Percentiles rank a stretch among this genome's conserved stretches.
These are phyloP conservation scores for Orius laevigatus DNA, from an alignment of 1,140 invertebrate genomes.

Conservation along the genomic window DNA sequence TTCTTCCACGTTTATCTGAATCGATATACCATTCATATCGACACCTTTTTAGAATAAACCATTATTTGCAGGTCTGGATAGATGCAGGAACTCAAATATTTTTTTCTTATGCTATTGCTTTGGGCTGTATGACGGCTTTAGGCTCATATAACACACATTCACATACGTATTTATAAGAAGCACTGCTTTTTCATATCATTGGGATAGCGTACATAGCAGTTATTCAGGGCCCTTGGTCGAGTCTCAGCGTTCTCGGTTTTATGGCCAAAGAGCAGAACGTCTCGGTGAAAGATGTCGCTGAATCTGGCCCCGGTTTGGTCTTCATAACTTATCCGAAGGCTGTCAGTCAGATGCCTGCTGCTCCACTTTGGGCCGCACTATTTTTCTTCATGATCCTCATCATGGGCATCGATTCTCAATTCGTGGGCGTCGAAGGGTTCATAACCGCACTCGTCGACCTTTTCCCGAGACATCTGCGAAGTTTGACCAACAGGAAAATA, in stretches of 20 bases:
- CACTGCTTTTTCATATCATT: conserved; percentile 49
- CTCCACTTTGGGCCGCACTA: conserved; percentile 26
- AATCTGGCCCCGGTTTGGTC: conserved; percentile 56
- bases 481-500: conserved; percentile 32
- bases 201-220: conserved; percentile 54
- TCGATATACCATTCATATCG: not conserved
- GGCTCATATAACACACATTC: conserved; percentile 58
- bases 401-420: conserved; percentile 57
- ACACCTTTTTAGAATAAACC: not conserved
- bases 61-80: conserved; percentile 29
- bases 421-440: conserved; percentile 43
- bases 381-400: conserved; percentile 77
- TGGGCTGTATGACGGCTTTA: conserved; percentile 53
- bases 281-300: conserved; percentile 32
- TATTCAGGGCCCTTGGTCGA: conserved; percentile 60
- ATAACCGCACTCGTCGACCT: conserved; percentile 44
- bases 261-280: conserved; percentile 47
- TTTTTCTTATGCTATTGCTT: conserved; percentile 50
- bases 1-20: not conserved
- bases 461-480: conserved; percentile 35
- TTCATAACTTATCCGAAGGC: conserved; percentile 74
- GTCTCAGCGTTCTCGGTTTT: conserved; percentile 70
- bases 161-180: conserved; percentile 47
- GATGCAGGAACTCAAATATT: conserved; percentile 45
- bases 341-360: conserved; percentile 19